Evolutionary conservation across 37 sponge, comb jelly and placozoan genomes (phyloP).

Genomic region (Oscarella lobularis): DNA sequence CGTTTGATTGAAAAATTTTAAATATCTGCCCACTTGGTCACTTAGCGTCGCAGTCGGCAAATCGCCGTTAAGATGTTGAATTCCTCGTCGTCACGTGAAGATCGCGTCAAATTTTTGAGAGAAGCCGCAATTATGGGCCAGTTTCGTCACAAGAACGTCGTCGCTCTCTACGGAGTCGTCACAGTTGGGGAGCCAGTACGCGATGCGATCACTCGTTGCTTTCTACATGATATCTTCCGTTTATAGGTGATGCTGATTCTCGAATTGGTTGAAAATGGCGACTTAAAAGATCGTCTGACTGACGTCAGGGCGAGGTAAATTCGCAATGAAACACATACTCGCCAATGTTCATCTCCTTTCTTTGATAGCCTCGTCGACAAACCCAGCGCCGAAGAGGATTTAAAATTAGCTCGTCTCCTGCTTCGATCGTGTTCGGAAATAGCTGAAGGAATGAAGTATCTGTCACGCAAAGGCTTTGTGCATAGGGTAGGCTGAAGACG

Average conservation of each 20-base stretch:
- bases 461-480: neutral
- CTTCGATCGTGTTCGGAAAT: neutral
- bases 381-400: too few relatives aligned
- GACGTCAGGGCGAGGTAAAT: neutral
- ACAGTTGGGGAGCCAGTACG: too few relatives aligned
- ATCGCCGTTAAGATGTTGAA: too few relatives aligned
- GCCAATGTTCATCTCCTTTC: too few relatives aligned
- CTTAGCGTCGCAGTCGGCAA: too few relatives aligned
- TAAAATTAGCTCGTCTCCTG: too few relatives aligned
- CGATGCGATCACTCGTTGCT: too few relatives aligned
- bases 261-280: neutral
- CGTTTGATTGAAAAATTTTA: too few relatives aligned
- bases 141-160: neutral
- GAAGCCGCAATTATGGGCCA: constrained; percentile 9
- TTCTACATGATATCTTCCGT: neutral
- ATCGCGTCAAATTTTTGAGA: neutral
- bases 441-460: neutral
- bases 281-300: neutral
- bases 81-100: too few relatives aligned
- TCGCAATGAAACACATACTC: too few relatives aligned
- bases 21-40: too few relatives aligned
- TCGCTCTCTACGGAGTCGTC: neutral
- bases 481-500: neutral
- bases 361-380: too few relatives aligned
- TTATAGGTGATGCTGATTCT: constrained; percentile 2